phyloP scores from a whole-genome alignment of 1,140 invertebrate genomes.

The Megalonaias nervosa region DNA sequence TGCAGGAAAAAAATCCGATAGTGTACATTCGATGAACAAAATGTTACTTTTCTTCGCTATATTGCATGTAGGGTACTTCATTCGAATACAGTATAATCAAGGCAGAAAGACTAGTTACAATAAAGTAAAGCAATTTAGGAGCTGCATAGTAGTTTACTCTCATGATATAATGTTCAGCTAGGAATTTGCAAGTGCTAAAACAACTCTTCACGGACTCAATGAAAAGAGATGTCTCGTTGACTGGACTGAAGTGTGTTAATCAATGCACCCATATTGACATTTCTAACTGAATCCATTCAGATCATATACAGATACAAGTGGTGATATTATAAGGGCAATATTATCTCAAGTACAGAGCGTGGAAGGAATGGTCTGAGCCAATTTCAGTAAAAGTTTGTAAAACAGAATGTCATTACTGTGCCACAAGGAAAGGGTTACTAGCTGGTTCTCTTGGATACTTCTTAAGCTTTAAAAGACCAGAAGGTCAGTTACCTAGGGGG shows the following conservation, averaged over 20 bases:
- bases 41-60: conserved; percentile 16
- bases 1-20: neutral
- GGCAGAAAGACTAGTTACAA: conserved; percentile 7
- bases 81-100: conserved; percentile 17
- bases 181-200: conserved; percentile 3
- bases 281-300: no score
- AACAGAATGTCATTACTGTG: conserved; percentile 32
- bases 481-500: conserved; percentile 28
- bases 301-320: no score
- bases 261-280: no score
- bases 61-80: conserved; percentile 4
- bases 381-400: conserved; percentile 7
- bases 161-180: conserved; percentile 15
- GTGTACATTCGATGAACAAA: conserved; percentile 13
- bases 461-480: conserved; percentile 15
- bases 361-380: neutral
- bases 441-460: conserved; percentile 25
- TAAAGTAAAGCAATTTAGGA: conserved; percentile 18
- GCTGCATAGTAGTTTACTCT: conserved; percentile 28
- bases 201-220: conserved; percentile 11
- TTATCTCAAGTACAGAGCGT: no score
- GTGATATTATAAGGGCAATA: no score
- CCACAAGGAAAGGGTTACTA: conserved; percentile 29
- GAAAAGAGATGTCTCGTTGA: neutral
- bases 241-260: neutral